Base-by-base conservation (phyloP, 2,113 vertebrate genomes). In the Erpornis zantholeuca region DNA sequence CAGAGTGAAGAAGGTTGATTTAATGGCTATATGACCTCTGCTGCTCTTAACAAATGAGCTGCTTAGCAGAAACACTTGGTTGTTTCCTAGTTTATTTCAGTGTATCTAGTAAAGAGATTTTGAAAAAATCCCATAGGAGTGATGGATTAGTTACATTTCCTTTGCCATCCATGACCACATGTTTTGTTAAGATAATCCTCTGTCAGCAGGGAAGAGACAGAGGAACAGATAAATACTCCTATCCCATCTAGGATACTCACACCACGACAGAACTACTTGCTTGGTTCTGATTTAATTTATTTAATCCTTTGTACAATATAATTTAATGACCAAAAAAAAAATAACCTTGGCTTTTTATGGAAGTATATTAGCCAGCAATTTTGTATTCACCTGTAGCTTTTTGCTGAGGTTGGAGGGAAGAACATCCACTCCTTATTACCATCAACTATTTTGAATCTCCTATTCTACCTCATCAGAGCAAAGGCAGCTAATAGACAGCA, bases 361-460 rank as follows among this genome's bases (percentile, higher is more conserved):
- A 88, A 88, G 60, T 9, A 68, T 52, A 77, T 73, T 92, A 81
- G 7, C 7, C 31, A 73, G 15, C 19, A 81, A 23, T 66, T 95
- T 94, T 86, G 8, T 29, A 6, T n/a, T 88, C 53, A 92, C 81
- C 60, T 96, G 24, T 69, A 52, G 73, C 60, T 81, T 57, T 53
- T 28, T 59, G 70, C 56, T 86, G 70, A 44, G 56, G 52, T 59
- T 88, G 63, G 20, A 94, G 27, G 24, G 60, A 65, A 92, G 28
- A 44, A 53, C 8, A 76, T 70, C n/a, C 80, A 10, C 38, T 93
- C 49, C 54, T 17, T 86, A 31, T 82, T 90, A 71, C 33, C 18
- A n/a, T 66, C 50, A 78, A 5, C 35, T 94, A 40, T 91, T 93
- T 50, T 36, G 92, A 97, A 95, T 91, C 66, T 82, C 73, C 53